Base-by-base conservation (phyloP, 2,888 invertebrate species). In the Cryptophagus acutangulus region DNA sequence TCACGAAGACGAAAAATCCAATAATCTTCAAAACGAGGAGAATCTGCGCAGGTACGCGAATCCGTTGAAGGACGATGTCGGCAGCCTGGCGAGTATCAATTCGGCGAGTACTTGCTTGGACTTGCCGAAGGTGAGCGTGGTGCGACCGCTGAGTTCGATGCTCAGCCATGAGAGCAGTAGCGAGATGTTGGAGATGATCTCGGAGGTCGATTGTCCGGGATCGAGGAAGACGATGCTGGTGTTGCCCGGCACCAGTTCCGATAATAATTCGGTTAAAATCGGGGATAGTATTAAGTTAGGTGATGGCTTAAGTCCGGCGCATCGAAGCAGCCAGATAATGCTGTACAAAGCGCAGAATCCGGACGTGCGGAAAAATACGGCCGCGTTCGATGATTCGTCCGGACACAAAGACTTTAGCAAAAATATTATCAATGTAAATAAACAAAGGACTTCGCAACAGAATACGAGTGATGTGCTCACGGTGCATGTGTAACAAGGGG, bases 1-100 rank as follows among this genome's bases (percentile, higher is more conserved):
- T 58, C 81, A 84, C 61, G 86, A 87, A 62, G 88, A 89, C 62
- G 89, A 90, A 62, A 90, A 90, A 66, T 87, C 90, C 2, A 92
- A 92, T 68, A 92, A 92, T 68, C 70, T 89, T 42, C 91, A 92
- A 70, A 91, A 90, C 67, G 89, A 90, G 64, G 91, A 92, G 69
- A 91, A 90, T 65, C 73, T 92, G 42, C 77, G 90, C 37, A 78
- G 89, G 49, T 69, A 68, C 45, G 66, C 69, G 13, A 69, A 69
- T 52, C 69, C 69, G 69, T 47, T 72, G 65, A 45, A 75, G 69
- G 49, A 74, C 75, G 55, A 69, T 37, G 70, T 78, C 14, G 57
- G 65, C 24, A 62, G 60, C 38, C 46, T 65, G 52, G 64, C 58
- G 2, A 63, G 61, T 44, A 62, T 64, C 13, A 61, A 63, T 36